phyloP scores from a whole-genome alignment of 2,888 invertebrate species.

The Napeogenes inachia region DNA sequence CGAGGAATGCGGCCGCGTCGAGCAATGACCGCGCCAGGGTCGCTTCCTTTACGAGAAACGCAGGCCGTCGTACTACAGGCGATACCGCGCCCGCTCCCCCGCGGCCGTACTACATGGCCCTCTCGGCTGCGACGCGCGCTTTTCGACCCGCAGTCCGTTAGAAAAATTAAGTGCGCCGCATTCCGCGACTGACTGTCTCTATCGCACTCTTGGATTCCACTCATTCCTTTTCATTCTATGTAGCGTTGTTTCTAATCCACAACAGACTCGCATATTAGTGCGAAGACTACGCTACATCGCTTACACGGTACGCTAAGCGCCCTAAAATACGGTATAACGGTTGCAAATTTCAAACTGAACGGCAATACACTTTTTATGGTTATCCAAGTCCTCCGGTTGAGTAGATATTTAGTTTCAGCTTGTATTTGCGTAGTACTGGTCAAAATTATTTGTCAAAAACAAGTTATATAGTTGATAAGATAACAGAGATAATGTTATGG shows the following conservation, averaged over 20 bases:
- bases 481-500: not conserved
- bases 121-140: constrained; percentile 63
- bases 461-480: not conserved
- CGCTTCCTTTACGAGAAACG: constrained; percentile 76
- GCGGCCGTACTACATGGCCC: constrained; percentile 64
- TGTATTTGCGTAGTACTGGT: constrained; percentile 23
- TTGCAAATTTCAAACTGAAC: constrained; percentile 3
- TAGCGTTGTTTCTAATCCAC: constrained; percentile 7
- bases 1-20: constrained; percentile 75
- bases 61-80: constrained; percentile 73
- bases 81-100: constrained; percentile 46
- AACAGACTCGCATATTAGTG: constrained; percentile 2
- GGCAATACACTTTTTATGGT: constrained; percentile 5
- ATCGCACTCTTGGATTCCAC: constrained; percentile 43
- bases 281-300: constrained; percentile 1
- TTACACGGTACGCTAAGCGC: constrained; percentile 36
- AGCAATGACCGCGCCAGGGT: constrained; percentile 78
- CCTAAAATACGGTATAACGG: constrained; percentile 1
- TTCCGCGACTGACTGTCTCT: constrained; percentile 65
- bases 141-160: constrained; percentile 74
- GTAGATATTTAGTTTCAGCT: constrained; percentile 13
- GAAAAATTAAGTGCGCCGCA: constrained; percentile 75
- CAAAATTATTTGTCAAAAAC: not conserved
- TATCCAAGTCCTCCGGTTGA: constrained; percentile 3
- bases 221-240: constrained; percentile 30